Percentiles rank a stretch among this genome's conserved stretches.
Conservation (phyloP, 2,113 vertebrate species). For the Cricetomys ansorgei region DNA sequence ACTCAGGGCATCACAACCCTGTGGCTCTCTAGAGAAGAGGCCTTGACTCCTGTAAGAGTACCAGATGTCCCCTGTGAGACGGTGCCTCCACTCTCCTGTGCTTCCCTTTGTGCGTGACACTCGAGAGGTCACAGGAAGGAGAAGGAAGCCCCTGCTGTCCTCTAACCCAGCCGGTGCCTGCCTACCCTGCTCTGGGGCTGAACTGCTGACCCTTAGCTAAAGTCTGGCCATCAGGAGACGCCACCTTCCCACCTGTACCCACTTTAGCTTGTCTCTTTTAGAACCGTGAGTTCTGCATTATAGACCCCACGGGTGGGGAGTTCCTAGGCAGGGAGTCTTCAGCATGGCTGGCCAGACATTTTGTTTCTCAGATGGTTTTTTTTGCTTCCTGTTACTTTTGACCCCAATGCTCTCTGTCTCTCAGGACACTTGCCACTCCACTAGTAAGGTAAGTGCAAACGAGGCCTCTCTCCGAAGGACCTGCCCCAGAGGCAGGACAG, state of each 20-base stretch:
- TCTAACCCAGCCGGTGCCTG: background rate
- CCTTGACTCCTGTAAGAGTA: background rate
- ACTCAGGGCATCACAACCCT: too few relatives aligned
- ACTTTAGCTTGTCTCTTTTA: background rate
- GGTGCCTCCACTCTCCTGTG: background rate
- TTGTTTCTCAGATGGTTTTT: background rate
- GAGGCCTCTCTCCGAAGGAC: background rate
- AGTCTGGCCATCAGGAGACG: background rate
- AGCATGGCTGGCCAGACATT: background rate
- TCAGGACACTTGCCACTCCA: background rate
- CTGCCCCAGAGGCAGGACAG: background rate
- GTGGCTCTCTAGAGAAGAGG: fast-evolving
- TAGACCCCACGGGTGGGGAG: background rate
- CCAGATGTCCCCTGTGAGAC: background rate
- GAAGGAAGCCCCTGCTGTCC: background rate
- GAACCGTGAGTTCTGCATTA: background rate
- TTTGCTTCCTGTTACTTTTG: background rate
- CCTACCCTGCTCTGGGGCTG: background rate
- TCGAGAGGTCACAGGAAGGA: background rate
- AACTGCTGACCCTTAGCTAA: background rate
- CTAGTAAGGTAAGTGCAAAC: background rate
- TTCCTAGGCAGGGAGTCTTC: background rate
- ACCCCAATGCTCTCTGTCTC: background rate
- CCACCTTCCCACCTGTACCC: fast-evolving
- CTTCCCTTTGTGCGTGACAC: background rate